Base-by-base conservation (phyloP, 2,113 vertebrate species). In the Notothenia coriiceps region DNA sequence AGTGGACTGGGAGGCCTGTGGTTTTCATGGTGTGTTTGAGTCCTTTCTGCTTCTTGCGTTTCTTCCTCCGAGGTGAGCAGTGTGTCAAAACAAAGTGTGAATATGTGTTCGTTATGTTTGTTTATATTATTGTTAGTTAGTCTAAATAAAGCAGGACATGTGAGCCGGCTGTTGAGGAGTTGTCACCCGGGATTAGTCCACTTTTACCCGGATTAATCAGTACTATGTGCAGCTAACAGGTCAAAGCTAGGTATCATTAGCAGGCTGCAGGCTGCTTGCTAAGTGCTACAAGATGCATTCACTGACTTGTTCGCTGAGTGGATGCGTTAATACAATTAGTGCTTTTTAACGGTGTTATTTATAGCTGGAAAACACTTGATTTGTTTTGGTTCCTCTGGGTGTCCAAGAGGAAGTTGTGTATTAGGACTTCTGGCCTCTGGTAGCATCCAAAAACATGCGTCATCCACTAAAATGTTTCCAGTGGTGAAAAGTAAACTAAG, bases 201-300 rank as follows among this genome's bases (percentile, higher is more conserved):
- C 1, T 10, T 47, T 17, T 6, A 18, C 10, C 52, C 7, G 70
- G 25, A 6, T 1, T 7, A 55, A 74, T 70, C 51, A 66, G 46
- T 33, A 29, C 70, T 73, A 68, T 62, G 56, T 49, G 2, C 29
- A 10, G 47, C 83, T 92, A 87, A 69, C 46, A n/a, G 10, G 7
- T 7, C 17, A 1, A 14, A 49, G 88, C 85, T 89, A 84, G 17
- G 10, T 15, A 18, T 2, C 12, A 10, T 78, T 88, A 80, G 81
- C 79, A 43, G 50, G 44, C 61, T 72, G 25, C 25, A 25, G 25
- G 25, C 29, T 29, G 29, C 29, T 29, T 29, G 20, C 18, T 18
- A 43, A 0, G 6, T 2, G 8, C 2, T 18, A 17, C 11, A 20
- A 22, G 20, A 8, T 46, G 68, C 49, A 0, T n/a, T 25, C 20